Percentiles rank a stretch among this genome's conserved stretches.
These are phyloP conservation scores for Nomada lathburiana DNA, from an alignment of 2,888 invertebrate genomes.

Conservation along the genomic window DNA sequence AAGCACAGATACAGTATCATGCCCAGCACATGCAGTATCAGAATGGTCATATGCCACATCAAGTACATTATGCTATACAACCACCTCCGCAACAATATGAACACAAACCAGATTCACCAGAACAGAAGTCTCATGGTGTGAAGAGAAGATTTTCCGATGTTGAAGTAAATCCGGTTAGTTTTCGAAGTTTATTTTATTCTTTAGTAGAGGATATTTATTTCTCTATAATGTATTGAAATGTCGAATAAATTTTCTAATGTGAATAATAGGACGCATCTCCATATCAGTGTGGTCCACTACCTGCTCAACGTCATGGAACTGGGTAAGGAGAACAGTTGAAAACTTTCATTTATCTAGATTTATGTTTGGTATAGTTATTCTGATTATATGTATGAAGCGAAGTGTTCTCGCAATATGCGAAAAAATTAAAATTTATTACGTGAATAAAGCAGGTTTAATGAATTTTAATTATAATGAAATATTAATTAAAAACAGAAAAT, in stretches of 20 bases:
- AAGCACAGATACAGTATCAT: constrained; percentile 81
- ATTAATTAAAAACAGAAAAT: constrained; percentile 30
- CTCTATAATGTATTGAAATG: neutral
- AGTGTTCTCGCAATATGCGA: constrained; percentile 27
- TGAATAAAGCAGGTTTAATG: constrained; percentile 64
- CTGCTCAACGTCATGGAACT: constrained; percentile 81
- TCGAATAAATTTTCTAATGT: constrained; percentile 10
- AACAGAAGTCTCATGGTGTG: constrained; percentile 81
- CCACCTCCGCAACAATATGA: constrained; percentile 79
- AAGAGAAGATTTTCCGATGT: constrained; percentile 82
- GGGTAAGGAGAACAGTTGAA: constrained; percentile 77
- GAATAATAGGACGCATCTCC: constrained; percentile 77
- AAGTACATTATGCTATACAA: constrained; percentile 81
- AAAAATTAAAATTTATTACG: constrained; percentile 28
- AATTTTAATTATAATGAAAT: constrained; percentile 43
- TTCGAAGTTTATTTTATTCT: neutral
- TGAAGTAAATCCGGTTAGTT: constrained; percentile 79
- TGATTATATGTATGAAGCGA: constrained; percentile 24
- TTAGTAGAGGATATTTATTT: neutral
- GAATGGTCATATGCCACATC: constrained; percentile 82
- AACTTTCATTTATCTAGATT: neutral
- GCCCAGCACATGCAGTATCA: constrained; percentile 82
- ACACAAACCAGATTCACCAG: constrained; percentile 79
- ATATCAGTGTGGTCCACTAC: constrained; percentile 79
- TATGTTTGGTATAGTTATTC: constrained; percentile 26